phyloP scores from a whole-genome alignment of 53 echinoderm and acorn worm genomes.

The Arbacia lixula region DNA sequence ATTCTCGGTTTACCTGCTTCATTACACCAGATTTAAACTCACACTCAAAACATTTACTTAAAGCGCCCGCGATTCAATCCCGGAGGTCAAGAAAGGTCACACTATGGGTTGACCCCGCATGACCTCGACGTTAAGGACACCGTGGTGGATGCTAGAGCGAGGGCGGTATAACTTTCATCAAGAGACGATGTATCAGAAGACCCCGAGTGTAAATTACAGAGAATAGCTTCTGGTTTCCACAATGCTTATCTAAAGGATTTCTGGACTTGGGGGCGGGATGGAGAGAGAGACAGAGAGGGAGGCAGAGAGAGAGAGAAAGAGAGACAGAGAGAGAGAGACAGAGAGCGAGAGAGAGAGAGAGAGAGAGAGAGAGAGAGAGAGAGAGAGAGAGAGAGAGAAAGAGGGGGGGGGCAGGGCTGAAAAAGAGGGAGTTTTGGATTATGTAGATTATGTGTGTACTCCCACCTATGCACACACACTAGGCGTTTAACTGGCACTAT shows the following conservation, averaged over 20 bases:
- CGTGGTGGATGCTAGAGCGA: background rate
- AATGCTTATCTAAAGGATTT: slow-evolving; percentile 32
- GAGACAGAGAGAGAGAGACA: slow-evolving; percentile 12
- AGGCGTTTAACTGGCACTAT: no score
- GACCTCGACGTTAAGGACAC: slow-evolving; percentile 21
- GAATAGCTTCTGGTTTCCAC: slow-evolving; percentile 24
- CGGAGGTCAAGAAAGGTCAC: slow-evolving; percentile 30
- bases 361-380: no score
- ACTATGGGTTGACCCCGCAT: slow-evolving; percentile 30
- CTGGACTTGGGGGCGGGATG: no score
- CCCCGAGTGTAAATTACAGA: slow-evolving; percentile 22
- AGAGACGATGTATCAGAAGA: background rate
- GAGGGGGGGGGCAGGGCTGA: background rate
- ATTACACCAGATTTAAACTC: slow-evolving; percentile 39
- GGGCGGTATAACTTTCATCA: background rate
- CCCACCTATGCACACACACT: no score
- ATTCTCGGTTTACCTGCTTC: slow-evolving; percentile 30
- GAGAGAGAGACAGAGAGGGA: background rate
- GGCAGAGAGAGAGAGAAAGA: background rate
- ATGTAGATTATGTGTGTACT: no score
- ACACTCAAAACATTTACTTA: slow-evolving; percentile 50
- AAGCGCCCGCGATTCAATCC: slow-evolving; percentile 25
- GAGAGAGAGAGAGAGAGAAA: slow-evolving; percentile 5
- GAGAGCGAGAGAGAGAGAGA: background rate
- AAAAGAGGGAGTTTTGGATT: no score